Evolutionary conservation across 2,888 invertebrate species (phyloP), one percentile per base, ranked within the genome.

Genomic region (Hermodice carunculata): DNA sequence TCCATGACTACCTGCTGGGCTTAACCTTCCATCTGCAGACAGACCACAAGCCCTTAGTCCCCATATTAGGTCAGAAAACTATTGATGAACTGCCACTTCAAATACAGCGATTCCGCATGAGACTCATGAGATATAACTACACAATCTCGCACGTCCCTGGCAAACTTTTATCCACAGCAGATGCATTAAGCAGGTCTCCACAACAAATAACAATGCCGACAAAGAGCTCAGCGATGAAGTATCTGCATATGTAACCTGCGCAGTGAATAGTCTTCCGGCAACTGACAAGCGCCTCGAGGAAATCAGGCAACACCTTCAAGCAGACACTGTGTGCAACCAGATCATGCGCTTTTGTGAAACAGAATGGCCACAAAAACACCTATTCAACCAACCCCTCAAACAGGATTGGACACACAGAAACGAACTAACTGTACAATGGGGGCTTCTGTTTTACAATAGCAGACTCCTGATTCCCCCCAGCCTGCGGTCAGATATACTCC

Each of bases 51-150:
- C 60, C 60, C 2, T 42, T 56, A 11, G 56, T 56, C 6, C 40
- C 56, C 4, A 17, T 53, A 5, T 53, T 53, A 17, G 24, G 28
- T 28, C 29, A 31, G 4, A 53, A 53, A 22, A 19, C 29, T 11
- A 34, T 53, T 8, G 32, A 53, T 19, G 34, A 53, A n/a, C 37
- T 31, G 8, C 53, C 56, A 40, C 26, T 42, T 19, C 6, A 40
- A 11, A 51, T 60, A 8, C 60, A 60, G 26, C 14, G 40, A 32
- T 51, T 60, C 51, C 49, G 60, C 11, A 24, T 51, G 60, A 26
- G 49, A 51, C 14, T 60, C 19, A 4, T 49, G 51, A 28, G 28
- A 1, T 60, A 48, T n/a, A 26, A 22, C 24, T 51, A 28, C 51
- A 34, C 49, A 1, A 28, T 37, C 49, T 37, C 40, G 24, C 51